Conservation (phyloP, 2,888 invertebrate genomes). For the Alentia gelatinosa region DNA sequence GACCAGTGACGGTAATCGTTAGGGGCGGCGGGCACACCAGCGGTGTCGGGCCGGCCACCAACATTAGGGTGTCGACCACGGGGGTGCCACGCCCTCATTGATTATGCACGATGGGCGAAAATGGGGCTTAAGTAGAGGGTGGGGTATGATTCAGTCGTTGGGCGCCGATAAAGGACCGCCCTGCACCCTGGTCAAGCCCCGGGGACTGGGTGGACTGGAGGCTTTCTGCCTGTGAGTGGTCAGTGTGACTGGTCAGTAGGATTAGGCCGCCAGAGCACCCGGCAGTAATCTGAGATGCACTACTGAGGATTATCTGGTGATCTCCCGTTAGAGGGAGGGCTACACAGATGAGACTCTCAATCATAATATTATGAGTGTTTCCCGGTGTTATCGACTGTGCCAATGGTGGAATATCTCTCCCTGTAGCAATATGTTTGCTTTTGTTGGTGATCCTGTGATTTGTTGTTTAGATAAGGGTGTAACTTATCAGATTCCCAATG, state of each 20-base stretch:
- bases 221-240: background rate
- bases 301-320: too few species aligned
- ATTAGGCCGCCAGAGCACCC: too few species aligned
- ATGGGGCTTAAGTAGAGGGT: background rate
- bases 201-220: background rate
- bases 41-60: background rate
- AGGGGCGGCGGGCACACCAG: background rate
- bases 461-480: too few species aligned
- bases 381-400: too few species aligned
- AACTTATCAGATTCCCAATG: too few species aligned
- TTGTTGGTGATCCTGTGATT: too few species aligned
- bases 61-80: background rate
- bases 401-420: too few species aligned
- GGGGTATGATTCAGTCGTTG: conserved; percentile 14
- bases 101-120: background rate
- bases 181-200: background rate
- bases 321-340: too few species aligned
- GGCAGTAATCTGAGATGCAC: too few species aligned
- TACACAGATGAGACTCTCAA: too few species aligned
- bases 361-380: too few species aligned
- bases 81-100: background rate
- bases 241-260: background rate
- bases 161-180: background rate
- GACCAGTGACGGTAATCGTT: background rate
- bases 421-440: too few species aligned